These are phyloP conservation scores for Yponomeuta plumbellus DNA, from an alignment of 2,888 invertebrate species.

Conservation along the genomic window DNA sequence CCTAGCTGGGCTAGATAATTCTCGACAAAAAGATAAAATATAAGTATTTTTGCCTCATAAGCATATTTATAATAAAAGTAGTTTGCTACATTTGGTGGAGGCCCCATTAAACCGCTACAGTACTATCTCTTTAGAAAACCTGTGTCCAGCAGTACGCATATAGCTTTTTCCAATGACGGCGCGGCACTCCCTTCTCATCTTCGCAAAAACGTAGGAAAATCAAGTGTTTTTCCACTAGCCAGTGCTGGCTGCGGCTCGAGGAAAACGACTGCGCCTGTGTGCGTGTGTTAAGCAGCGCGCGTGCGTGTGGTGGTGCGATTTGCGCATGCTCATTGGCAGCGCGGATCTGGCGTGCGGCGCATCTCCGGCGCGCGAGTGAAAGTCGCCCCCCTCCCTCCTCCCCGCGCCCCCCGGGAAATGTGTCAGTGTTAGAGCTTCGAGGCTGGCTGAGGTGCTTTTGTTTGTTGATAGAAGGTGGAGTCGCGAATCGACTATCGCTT, in stretches of 20 bases:
- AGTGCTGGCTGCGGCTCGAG: neutral
- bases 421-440: constrained; percentile 25
- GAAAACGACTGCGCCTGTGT: neutral
- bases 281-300: neutral
- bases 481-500: neutral
- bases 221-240: too few relatives aligned
- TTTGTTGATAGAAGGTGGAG: neutral
- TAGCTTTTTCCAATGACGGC: too few relatives aligned
- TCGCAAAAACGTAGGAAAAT: too few relatives aligned
- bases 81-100: too few relatives aligned
- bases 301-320: constrained; percentile 1
- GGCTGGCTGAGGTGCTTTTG: constrained; percentile 18
- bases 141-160: too few relatives aligned
- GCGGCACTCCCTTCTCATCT: too few relatives aligned
- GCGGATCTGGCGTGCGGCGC: constrained; percentile 24
- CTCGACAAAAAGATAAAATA: too few relatives aligned
- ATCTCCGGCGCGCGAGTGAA: constrained; percentile 56
- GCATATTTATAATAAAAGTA: too few relatives aligned
- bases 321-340: constrained; percentile 56
- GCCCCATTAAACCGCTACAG: too few relatives aligned
- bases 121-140: too few relatives aligned
- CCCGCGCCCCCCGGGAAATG: constrained; percentile 29
- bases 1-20: too few relatives aligned
- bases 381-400: constrained; percentile 37
- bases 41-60: too few relatives aligned